Evolutionary conservation across 2,888 invertebrate species (phyloP).

Genomic region (Gonocerus acuteangulatus): DNA sequence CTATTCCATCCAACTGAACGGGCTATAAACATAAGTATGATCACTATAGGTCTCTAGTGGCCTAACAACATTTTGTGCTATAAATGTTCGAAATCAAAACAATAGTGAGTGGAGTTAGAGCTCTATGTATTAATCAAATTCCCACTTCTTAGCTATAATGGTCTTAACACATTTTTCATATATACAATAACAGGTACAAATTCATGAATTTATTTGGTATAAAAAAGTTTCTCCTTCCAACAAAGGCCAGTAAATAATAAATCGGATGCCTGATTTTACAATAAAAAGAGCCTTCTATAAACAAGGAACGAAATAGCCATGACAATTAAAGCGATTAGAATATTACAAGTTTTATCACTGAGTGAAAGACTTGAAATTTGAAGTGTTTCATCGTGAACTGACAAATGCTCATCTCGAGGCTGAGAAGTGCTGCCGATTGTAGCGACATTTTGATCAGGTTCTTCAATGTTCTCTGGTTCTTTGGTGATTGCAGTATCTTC

Average conservation of each 20-base stretch:
- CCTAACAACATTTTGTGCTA: no score
- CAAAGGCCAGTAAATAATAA: not conserved
- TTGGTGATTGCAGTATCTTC: not conserved
- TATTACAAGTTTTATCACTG: constrained; percentile 31
- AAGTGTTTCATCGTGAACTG: not conserved
- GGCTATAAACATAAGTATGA: no score
- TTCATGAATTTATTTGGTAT: constrained; percentile 10
- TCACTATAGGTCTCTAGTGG: no score
- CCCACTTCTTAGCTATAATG: not conserved
- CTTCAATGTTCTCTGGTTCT: constrained; percentile 8
- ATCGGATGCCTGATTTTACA: constrained; percentile 18
- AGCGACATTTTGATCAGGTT: not conserved
- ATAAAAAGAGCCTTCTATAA: constrained; percentile 37
- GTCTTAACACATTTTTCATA: not conserved
- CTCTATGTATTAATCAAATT: no score
- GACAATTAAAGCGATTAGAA: constrained; percentile 37
- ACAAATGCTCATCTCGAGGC: not conserved
- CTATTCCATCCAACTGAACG: no score
- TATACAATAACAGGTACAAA: not conserved
- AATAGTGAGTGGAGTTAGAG: no score
- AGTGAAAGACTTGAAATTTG: constrained; percentile 27
- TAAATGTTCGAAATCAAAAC: no score
- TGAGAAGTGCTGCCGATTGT: not conserved
- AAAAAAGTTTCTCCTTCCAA: constrained; percentile 1
- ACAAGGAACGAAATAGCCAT: constrained; percentile 37